Base-by-base conservation (phyloP, 2,888 invertebrate genomes). In the Morpho helenor region DNA sequence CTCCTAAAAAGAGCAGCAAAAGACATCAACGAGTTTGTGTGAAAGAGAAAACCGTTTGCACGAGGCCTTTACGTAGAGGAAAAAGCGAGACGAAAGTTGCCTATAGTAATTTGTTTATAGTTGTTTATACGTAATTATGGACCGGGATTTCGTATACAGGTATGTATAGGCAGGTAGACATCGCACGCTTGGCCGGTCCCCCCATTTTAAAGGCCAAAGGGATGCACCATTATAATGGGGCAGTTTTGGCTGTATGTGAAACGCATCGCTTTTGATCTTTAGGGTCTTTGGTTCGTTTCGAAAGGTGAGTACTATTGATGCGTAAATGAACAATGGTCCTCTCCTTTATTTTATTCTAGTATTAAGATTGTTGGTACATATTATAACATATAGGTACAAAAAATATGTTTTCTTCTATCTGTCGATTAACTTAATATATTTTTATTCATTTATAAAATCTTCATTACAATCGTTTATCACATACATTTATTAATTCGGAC, bases 151-250 rank as follows among this genome's bases (percentile, higher is more conserved):
- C 69, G 80, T 84, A 77, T 78, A 77, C 78, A 79, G 77, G 80
- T 79, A 72, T 67, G 63, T 67, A 67, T 73, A 75, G 74, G 69
- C 84, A 86, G 85, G 87, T 84, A 84, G 83, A 70, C 78, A 75
- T 77, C 70, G 79, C 77, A 87, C 81, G 89, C 85, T 84, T 86
- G 85, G 87, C 69, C 82, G 87, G 72, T 75, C 84, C 79, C 89
- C 89, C 89, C 68, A 78, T 77, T 81, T 77, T 69, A 66, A 74
- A 77, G 86, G 88, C 48, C 74, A 76, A 68, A 77, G 86, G 89
- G 87, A 87, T 83, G 87, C 67, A 74, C 75, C 66, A 66, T 68
- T 73, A 66, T 71, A 73, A 73, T 72, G 66, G 77, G 77, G 78
- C 74, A 73, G 69, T 76, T 79, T 82, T 77, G 76, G 73, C 72